Evolutionary conservation across 2,888 invertebrate genomes (phyloP).

Genomic region (Steinernema scapterisci): DNA sequence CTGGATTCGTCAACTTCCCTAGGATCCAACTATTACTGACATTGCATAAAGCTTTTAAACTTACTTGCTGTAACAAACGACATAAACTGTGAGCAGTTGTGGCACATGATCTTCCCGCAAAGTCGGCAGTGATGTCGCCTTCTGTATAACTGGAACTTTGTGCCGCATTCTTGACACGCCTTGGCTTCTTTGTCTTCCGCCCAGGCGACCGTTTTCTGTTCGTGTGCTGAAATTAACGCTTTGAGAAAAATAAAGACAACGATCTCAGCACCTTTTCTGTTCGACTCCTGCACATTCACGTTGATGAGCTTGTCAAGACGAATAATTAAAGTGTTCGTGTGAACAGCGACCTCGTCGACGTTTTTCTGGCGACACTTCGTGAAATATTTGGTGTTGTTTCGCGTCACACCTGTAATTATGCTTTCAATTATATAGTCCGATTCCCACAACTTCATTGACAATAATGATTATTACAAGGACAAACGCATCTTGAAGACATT

Average conservation of each 20-base stretch:
- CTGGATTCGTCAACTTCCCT: constrained; percentile 74
- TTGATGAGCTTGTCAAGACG: constrained; percentile 86
- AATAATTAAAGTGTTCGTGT: constrained; percentile 93
- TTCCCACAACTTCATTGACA: too few relatives aligned
- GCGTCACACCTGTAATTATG: constrained; percentile 37
- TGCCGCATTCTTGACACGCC: constrained; percentile 87
- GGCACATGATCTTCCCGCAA: constrained; percentile 70
- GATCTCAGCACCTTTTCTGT: constrained; percentile 65
- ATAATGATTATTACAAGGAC: too few relatives aligned
- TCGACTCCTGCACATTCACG: constrained; percentile 74
- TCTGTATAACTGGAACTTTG: constrained; percentile 76
- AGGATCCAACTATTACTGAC: background rate
- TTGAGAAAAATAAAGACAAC: background rate
- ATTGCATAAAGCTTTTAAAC: constrained; percentile 16
- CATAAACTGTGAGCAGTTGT: constrained; percentile 63
- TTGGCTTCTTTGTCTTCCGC: constrained; percentile 86
- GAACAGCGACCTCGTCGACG: constrained; percentile 85
- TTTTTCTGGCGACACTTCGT: constrained; percentile 73
- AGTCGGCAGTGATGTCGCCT: constrained; percentile 90
- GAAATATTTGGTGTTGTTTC: constrained; percentile 60
- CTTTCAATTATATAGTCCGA: background rate
- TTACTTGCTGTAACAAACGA: constrained; percentile 62
- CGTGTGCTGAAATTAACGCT: constrained; percentile 71
- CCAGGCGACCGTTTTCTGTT: constrained; percentile 83
- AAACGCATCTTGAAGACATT: too few relatives aligned